Percentiles rank a stretch among this genome's conserved stretches.
phyloP scores from a whole-genome alignment of 2,797 vertebrate genomes.

The Odontamblyopus rebecca region DNA sequence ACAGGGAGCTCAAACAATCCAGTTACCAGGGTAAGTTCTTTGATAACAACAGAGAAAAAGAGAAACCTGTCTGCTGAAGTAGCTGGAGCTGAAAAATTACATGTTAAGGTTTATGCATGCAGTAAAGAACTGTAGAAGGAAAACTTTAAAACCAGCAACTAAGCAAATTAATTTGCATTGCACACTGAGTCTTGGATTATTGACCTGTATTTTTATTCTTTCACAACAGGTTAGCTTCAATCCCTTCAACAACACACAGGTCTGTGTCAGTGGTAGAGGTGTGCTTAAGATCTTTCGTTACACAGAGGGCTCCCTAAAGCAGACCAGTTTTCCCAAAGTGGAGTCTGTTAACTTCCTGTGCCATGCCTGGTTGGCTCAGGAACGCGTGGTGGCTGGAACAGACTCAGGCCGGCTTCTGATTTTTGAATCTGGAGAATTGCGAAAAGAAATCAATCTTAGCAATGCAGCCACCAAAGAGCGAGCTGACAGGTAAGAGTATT shows the following conservation, averaged over 20 bases:
- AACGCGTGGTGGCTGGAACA: conserved; percentile 85
- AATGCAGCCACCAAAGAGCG: conserved; percentile 34
- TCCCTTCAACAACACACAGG: conserved; percentile 85
- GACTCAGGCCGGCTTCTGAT: conserved; percentile 84
- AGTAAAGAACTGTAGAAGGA: not conserved
- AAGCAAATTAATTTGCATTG: not conserved
- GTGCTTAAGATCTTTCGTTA: conserved; percentile 89
- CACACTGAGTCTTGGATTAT: not conserved
- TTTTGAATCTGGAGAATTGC: conserved; percentile 84
- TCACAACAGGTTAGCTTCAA: conserved; percentile 87
- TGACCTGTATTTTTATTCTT: not conserved
- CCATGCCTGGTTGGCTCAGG: conserved; percentile 85
- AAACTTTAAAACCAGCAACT: not conserved
- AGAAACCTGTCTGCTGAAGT: not conserved
- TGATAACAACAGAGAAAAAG: not conserved
- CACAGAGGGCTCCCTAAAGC: conserved; percentile 83
- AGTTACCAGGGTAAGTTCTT: conserved; percentile 81
- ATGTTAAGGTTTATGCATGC: not conserved
- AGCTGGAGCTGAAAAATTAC: not conserved
- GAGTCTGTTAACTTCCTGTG: conserved; percentile 84
- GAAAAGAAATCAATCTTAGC: conserved; percentile 76
- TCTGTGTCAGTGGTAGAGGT: conserved; percentile 86
- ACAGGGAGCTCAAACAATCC: conserved; percentile 64
- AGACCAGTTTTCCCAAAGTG: conserved; percentile 81
- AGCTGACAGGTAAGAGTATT: conserved; percentile 54